A percentile compares a stretch with the other conserved stretches of the same genome.
Conservation (phyloP, 2,888 invertebrate species). For the Eueremaeus valkanovi region DNA sequence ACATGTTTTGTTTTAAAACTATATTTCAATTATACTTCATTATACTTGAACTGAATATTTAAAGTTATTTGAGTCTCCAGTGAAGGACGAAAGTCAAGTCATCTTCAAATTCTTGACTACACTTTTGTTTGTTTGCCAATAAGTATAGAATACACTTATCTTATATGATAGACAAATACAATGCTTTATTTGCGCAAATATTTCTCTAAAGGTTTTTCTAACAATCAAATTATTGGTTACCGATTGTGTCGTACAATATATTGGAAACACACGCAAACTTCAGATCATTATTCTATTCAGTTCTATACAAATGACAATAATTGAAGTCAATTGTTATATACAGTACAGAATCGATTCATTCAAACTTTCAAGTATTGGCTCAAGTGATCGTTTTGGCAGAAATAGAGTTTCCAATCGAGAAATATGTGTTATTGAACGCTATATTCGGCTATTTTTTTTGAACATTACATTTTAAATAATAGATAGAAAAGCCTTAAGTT, state of each 20-base stretch:
- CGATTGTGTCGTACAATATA: not conserved
- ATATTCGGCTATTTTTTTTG: too few species aligned
- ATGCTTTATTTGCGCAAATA: not conserved
- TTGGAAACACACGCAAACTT: not conserved
- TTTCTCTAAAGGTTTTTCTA: not conserved
- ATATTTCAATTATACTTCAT: not conserved
- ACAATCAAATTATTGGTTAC: not conserved
- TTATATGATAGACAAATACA: not conserved
- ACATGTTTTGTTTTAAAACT: not conserved
- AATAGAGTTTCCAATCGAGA: too few species aligned
- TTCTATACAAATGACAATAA: not conserved
- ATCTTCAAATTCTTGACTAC: not conserved
- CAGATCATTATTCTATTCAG: not conserved
- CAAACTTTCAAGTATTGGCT: too few species aligned
- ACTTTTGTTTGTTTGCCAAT: too few species aligned
- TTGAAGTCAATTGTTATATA: not conserved
- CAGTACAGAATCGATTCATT: too few species aligned
- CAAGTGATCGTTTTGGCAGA: too few species aligned
- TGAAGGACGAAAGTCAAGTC: not conserved
- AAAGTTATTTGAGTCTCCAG: not conserved
- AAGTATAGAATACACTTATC: not conserved
- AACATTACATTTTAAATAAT: too few species aligned
- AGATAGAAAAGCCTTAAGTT: too few species aligned
- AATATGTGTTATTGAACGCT: too few species aligned
- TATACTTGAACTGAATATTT: not conserved